phyloP scores from a whole-genome alignment of 1,140 invertebrate genomes.

The Apolygus lucorum region DNA sequence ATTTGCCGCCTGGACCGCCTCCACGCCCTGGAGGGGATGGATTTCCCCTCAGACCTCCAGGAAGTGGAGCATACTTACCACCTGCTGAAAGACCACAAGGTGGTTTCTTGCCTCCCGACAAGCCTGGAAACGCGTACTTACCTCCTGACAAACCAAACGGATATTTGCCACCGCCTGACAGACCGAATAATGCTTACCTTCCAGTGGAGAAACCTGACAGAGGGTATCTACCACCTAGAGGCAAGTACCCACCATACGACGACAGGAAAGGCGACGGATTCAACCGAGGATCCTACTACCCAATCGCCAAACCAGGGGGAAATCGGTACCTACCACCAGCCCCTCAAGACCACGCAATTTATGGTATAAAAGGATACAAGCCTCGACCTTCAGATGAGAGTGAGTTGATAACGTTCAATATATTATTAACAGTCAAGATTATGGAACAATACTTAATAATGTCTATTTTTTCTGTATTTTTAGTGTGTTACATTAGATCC shows the following conservation, averaged over 20 bases:
- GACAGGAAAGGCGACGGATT: not conserved
- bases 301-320: slow-evolving; percentile 10
- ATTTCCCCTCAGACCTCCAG: not conserved
- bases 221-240: slow-evolving; percentile 15
- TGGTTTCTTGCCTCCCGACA: slow-evolving; percentile 9
- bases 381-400: slow-evolving; percentile 20
- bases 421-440: too few relatives aligned
- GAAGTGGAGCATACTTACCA: not conserved
- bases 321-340: slow-evolving; percentile 22
- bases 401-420: too few relatives aligned
- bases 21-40: not conserved
- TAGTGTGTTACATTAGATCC: slow-evolving; percentile 65
- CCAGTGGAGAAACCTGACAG: slow-evolving; percentile 4
- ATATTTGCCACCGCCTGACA: not conserved
- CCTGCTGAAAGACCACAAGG: not conserved
- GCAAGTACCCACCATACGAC: not conserved
- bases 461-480: too few relatives aligned
- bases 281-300: slow-evolving; percentile 2
- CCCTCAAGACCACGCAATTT: slow-evolving; percentile 4
- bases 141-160: not conserved
- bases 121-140: not conserved
- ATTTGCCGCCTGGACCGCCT: not conserved
- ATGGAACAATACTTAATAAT: too few relatives aligned
- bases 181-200: not conserved
- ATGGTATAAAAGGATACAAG: not conserved